Evolutionary conservation across 2,797 vertebrate species (phyloP).

Genomic region (Champsocephalus esox): DNA sequence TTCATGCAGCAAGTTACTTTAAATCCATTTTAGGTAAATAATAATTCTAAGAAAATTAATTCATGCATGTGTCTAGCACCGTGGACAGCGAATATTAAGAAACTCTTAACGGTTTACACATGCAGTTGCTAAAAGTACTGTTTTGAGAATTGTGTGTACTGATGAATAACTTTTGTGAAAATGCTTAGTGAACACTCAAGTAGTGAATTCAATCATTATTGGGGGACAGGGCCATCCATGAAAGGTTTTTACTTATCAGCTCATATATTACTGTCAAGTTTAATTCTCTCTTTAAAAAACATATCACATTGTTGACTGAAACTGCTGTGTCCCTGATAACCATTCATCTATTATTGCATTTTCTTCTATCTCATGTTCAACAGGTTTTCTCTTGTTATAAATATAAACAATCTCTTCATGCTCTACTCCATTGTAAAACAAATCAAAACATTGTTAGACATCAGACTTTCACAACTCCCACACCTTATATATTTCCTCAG

Average conservation of each 20-base stretch:
- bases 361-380: slow-evolving; percentile 6
- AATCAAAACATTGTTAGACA: slow-evolving; percentile 22
- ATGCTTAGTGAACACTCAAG: slow-evolving; percentile 21
- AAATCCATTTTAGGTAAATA: not conserved
- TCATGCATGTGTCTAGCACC: slow-evolving; percentile 1
- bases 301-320: slow-evolving; percentile 7
- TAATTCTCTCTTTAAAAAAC: slow-evolving; percentile 6
- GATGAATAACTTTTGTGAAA: slow-evolving; percentile 41
- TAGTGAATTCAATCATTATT: slow-evolving; percentile 22
- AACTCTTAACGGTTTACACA: slow-evolving; percentile 3
- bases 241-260: not conserved
- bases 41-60: not conserved
- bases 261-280: slow-evolving; percentile 9
- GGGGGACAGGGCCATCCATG: slow-evolving; percentile 6
- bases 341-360: slow-evolving; percentile 32
- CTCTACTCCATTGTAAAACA: not conserved
- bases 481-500: slow-evolving; percentile 42
- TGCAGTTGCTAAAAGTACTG: slow-evolving; percentile 16
- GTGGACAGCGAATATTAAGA: slow-evolving; percentile 5
- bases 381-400: not conserved
- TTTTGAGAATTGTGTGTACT: slow-evolving; percentile 33
- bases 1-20: not conserved
- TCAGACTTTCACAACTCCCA: slow-evolving; percentile 55
- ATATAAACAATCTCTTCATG: not conserved
- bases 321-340: slow-evolving; percentile 30